Conservation (phyloP, 2,113 vertebrate species). For the Narcine bancroftii region DNA sequence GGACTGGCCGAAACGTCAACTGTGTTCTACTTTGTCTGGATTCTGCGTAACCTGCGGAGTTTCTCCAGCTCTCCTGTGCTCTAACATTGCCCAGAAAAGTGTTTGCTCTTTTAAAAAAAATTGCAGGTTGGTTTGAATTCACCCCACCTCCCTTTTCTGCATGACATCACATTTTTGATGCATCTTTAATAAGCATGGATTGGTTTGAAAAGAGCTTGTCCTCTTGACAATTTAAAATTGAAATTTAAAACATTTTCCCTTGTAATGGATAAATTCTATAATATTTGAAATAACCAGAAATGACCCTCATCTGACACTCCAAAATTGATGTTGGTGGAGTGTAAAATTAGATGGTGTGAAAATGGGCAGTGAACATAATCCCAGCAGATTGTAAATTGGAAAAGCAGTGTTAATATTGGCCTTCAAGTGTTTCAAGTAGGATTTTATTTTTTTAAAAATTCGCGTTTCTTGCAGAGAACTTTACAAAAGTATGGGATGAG, state of each 20-base stretch:
- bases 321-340: neutral
- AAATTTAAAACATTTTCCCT: neutral
- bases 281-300: neutral
- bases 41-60: too few relatives aligned
- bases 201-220: neutral
- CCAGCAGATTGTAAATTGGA: neutral
- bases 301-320: neutral
- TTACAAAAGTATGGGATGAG: neutral
- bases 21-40: too few relatives aligned
- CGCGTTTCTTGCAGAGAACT: neutral
- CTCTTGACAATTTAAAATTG: neutral
- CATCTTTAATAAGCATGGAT: neutral
- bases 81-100: too few relatives aligned
- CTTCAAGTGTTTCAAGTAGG: neutral
- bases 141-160: neutral
- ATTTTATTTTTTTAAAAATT: neutral
- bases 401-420: neutral
- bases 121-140: neutral
- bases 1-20: too few relatives aligned
- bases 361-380: neutral
- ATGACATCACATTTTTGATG: neutral
- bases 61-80: too few relatives aligned
- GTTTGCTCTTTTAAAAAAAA: neutral
- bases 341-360: neutral
- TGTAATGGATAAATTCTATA: neutral